Conservation (phyloP, 2,888 invertebrate genomes). For the Macrostomum cliftonense region DNA sequence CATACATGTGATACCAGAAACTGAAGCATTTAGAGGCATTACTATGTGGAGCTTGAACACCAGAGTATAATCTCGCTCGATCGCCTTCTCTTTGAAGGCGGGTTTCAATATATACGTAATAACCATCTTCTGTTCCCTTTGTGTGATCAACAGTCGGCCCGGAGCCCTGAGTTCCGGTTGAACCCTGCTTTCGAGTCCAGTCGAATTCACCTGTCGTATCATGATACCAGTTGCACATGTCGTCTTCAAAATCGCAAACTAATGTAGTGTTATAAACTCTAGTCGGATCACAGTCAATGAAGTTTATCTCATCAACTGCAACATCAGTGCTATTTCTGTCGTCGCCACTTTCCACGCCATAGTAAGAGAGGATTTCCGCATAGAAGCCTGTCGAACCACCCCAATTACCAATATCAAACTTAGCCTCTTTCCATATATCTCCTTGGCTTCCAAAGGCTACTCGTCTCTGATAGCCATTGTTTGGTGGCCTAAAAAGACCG, state of each 20-base stretch:
- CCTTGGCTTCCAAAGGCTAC: slow-evolving; percentile 19
- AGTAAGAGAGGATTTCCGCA: too few species aligned
- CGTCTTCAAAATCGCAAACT: slow-evolving; percentile 11
- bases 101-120: slow-evolving; percentile 11
- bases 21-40: slow-evolving; percentile 1
- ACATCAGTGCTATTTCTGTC: slow-evolving; percentile 12
- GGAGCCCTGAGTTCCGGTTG: slow-evolving; percentile 14
- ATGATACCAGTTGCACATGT: slow-evolving; percentile 11
- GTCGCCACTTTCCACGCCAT: slow-evolving; percentile 10
- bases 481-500: too few species aligned
- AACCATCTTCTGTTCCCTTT: slow-evolving; percentile 10
- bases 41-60: background rate
- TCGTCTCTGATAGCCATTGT: too few species aligned
- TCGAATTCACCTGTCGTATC: slow-evolving; percentile 17
- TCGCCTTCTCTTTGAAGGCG: slow-evolving; percentile 1
- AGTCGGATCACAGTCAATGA: slow-evolving; percentile 5
- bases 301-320: slow-evolving; percentile 14
- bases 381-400: too few species aligned
- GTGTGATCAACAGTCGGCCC: slow-evolving; percentile 18
- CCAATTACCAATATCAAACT: slow-evolving; percentile 7
- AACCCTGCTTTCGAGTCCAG: too few species aligned
- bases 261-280: slow-evolving; percentile 17
- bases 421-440: slow-evolving; percentile 18
- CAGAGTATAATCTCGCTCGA: background rate
- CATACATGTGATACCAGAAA: slow-evolving; percentile 15